phyloP scores from a whole-genome alignment of 2,888 invertebrate genomes.

The Aromia moschata region DNA sequence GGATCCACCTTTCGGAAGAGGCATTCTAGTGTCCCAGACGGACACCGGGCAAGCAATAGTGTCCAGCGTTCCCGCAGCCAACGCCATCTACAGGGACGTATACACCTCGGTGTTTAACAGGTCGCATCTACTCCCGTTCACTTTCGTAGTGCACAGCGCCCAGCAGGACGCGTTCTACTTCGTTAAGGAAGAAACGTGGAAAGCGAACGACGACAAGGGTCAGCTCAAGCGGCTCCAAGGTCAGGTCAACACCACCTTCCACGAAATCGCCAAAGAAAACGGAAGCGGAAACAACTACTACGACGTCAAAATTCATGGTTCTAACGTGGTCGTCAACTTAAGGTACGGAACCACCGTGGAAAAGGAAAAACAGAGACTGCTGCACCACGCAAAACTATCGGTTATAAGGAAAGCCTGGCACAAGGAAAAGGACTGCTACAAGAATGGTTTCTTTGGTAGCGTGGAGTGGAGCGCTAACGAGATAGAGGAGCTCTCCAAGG shows the following conservation, averaged over 20 bases:
- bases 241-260: conserved; percentile 91
- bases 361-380: conserved; percentile 86
- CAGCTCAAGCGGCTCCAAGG: conserved; percentile 90
- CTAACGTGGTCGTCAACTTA: conserved; percentile 89
- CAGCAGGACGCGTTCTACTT: conserved; percentile 94
- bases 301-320: conserved; percentile 91
- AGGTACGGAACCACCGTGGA: conserved; percentile 94
- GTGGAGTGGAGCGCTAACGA: conserved; percentile 90
- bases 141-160: conserved; percentile 86
- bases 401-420: conserved; percentile 94
- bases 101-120: conserved; percentile 93
- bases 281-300: conserved; percentile 78
- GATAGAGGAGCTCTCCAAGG: conserved; percentile 86
- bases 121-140: conserved; percentile 86
- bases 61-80: conserved; percentile 87
- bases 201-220: conserved; percentile 87
- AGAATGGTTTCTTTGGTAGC: conserved; percentile 78
- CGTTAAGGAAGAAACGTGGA: conserved; percentile 91
- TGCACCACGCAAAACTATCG: conserved; percentile 89
- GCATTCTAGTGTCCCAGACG: conserved; percentile 85
- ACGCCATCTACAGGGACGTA: conserved; percentile 90
- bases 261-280: conserved; percentile 78
- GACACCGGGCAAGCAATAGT: conserved; percentile 82
- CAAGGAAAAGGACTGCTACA: conserved; percentile 85
- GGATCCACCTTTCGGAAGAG: conserved; percentile 88